Conservation (phyloP, 2,113 vertebrate species). For the Piliocolobus tephrosceles region DNA sequence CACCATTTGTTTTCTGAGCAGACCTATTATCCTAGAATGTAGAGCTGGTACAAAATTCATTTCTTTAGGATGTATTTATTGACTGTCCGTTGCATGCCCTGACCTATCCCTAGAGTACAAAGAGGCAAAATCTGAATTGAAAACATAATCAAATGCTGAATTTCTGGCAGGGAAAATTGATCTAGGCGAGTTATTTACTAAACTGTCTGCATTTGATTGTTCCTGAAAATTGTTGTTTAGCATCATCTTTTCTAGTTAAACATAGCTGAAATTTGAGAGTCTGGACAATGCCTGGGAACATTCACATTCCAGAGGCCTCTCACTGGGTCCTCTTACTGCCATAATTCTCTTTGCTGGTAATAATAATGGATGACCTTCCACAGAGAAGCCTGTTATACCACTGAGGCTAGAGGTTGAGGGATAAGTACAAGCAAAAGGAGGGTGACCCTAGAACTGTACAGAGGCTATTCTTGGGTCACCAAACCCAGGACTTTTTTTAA, state of each 20-base stretch:
- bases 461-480: background rate
- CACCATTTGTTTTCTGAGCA: slow-evolving; percentile 33
- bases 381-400: background rate
- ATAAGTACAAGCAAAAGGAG: slow-evolving; percentile 1
- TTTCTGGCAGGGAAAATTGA: slow-evolving; percentile 32
- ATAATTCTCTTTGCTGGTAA: slow-evolving; percentile 30
- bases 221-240: slow-evolving; percentile 48
- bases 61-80: slow-evolving; percentile 40
- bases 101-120: slow-evolving; percentile 5
- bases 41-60: slow-evolving; percentile 15
- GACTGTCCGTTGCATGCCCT: background rate
- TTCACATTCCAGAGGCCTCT: background rate
- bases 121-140: slow-evolving; percentile 51
- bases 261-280: slow-evolving; percentile 24
- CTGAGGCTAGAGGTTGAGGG: background rate
- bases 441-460: background rate
- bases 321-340: background rate
- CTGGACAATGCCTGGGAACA: slow-evolving; percentile 33
- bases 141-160: slow-evolving; percentile 48
- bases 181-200: slow-evolving; percentile 5
- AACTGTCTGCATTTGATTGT: background rate
- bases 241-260: slow-evolving; percentile 23
- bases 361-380: background rate
- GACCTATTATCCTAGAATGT: background rate
- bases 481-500: background rate